Evolutionary conservation across 2,113 vertebrate genomes (phyloP), one percentile per base, ranked within the genome.

Genomic region (Dinomys branickii): DNA sequence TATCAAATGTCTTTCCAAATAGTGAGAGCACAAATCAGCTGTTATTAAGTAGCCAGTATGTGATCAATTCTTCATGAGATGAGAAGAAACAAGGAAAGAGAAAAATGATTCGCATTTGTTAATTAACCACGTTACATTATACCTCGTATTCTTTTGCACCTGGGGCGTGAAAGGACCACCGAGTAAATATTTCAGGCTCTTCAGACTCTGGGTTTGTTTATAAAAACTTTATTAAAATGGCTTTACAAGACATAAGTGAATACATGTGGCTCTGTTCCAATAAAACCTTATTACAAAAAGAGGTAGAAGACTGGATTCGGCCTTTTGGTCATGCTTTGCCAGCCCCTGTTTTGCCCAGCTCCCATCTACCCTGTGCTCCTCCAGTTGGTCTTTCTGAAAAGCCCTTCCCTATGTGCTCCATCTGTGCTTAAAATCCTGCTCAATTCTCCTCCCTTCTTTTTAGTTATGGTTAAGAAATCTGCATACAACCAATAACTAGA

Each of bases 1-100:
- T 87, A 80, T 77, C 63, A 82, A 93, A 50, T 91, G 41, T 9
- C 14, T 91, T 95, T 83, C 69, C 56, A 96, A 87, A 94, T 56
- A 88, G 19, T 50, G 5, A 95, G 44, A 47, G 22, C 30, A 80
- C 11, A 61, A 84, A 71, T 85, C n/a, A 90, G 11, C 58, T 28
- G 69, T 92, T 77, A 94, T 56, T 56, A 96, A 92, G 50, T 56
- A 41, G 26, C 33, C n/a, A 65, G 75, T 87, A 28, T 47, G n/a
- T 10, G 47, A 88, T 52, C 33, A 78, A 65, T 91, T 65, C 41
- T 92, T 91, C 85, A 24, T 78, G 54, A 91, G 65, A 67, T 30
- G 56, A 90, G 20, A 56, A 80, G 17, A 58, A 88, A 89, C 5
- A 65, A 85, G 65, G 92, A 96, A 93, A 20, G 5, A 93, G 20